Evolutionary conservation across 2,113 vertebrate genomes (phyloP).

Genomic region (Oncorhynchus nerka): DNA sequence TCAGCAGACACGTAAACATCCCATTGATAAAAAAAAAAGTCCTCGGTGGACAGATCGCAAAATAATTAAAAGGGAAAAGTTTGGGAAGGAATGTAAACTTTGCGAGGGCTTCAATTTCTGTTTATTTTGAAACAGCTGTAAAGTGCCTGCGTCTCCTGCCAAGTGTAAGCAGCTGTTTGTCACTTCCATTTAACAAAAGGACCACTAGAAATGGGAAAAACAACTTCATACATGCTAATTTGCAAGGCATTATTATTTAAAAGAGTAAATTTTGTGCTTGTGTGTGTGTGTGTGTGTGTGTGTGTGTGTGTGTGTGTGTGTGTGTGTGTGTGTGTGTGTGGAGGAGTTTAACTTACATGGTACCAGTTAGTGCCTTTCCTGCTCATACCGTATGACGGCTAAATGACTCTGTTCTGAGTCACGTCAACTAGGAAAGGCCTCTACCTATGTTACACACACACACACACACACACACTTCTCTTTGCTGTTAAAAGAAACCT

Average conservation of each 20-base stretch:
- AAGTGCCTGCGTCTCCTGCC: conserved; percentile 46
- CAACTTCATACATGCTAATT: conserved; percentile 30
- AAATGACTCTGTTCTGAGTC: too few relatives aligned
- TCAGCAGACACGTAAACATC: conserved; percentile 77
- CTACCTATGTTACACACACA: neutral
- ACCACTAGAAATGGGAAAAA: conserved; percentile 49
- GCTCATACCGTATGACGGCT: too few relatives aligned
- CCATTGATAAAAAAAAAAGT: conserved; percentile 76
- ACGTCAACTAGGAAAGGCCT: too few relatives aligned
- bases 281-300: neutral
- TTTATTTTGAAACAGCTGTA: conserved; percentile 79
- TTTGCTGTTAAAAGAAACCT: too few relatives aligned
- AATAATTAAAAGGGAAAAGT: conserved; percentile 75
- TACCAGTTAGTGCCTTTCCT: too few relatives aligned
- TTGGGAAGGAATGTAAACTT: conserved; percentile 73
- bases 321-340: neutral
- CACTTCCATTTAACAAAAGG: conserved; percentile 54
- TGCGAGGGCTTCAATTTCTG: conserved; percentile 61
- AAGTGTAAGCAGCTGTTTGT: conserved; percentile 58
- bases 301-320: neutral
- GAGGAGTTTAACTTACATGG: too few relatives aligned
- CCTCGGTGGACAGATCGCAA: conserved; percentile 74
- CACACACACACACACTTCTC: neutral
- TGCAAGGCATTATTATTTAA: neutral
- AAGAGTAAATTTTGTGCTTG: too few relatives aligned